Evolutionary conservation across 2,113 vertebrate species (phyloP).

Genomic region (Saguinus imperator): DNA sequence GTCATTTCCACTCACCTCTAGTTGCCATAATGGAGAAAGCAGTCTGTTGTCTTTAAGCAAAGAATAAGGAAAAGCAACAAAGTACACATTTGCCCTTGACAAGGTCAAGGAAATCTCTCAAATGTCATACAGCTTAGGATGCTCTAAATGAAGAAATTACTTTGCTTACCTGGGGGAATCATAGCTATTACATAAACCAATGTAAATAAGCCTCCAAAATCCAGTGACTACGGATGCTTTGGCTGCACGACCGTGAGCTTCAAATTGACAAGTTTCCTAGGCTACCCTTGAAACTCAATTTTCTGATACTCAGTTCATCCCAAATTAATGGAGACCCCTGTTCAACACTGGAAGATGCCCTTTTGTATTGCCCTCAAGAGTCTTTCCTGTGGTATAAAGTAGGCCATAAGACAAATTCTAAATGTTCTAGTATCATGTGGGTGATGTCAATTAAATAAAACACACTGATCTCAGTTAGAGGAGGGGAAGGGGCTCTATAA

Average conservation of each 20-base stretch:
- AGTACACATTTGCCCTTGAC: slow-evolving; percentile 36
- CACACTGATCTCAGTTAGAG: neutral
- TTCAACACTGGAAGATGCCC: slow-evolving; percentile 39
- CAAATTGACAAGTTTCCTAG: slow-evolving; percentile 78
- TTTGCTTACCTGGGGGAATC: slow-evolving; percentile 81
- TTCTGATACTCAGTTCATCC: slow-evolving; percentile 77
- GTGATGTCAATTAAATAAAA: slow-evolving; percentile 13
- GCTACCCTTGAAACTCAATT: slow-evolving; percentile 84
- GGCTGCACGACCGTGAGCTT: slow-evolving; percentile 41
- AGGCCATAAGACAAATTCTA: slow-evolving; percentile 2
- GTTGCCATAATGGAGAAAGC: neutral
- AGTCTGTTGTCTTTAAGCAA: slow-evolving; percentile 56
- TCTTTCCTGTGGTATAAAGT: neutral
- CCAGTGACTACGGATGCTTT: slow-evolving; percentile 58
- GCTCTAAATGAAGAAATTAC: slow-evolving; percentile 83
- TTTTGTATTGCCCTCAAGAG: slow-evolving; percentile 47
- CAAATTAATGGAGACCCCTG: slow-evolving; percentile 74
- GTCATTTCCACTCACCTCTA: slow-evolving; percentile 19
- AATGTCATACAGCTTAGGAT: slow-evolving; percentile 73
- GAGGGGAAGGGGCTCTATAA: neutral
- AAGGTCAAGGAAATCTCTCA: slow-evolving; percentile 77
- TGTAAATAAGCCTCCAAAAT: slow-evolving; percentile 77
- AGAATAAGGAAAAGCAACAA: slow-evolving; percentile 56
- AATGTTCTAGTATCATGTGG: neutral
- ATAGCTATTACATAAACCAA: slow-evolving; percentile 76